A percentile compares a stretch with the other conserved stretches of the same genome.
phyloP scores from a whole-genome alignment of 2,113 vertebrate genomes.

The Isichthys henryi region DNA sequence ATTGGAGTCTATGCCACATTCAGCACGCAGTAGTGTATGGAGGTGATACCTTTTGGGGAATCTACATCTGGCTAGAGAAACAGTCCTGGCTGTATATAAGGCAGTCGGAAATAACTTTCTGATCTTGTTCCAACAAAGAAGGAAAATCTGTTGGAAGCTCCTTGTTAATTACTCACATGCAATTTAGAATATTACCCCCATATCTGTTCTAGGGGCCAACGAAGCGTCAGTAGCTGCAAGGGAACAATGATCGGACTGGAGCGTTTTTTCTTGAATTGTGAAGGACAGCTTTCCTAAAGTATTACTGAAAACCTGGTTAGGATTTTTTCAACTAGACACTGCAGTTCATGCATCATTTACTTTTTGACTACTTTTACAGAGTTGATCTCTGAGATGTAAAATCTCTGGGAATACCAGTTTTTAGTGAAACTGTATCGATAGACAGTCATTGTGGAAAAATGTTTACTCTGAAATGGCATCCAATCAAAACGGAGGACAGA shows the following conservation, averaged over 20 bases:
- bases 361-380: neutral
- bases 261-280: neutral
- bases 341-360: neutral
- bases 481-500: neutral
- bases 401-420: neutral
- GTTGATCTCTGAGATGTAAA: neutral
- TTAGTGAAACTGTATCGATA: neutral
- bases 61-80: neutral
- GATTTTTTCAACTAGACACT: neutral
- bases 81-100: neutral
- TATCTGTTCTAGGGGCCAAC: neutral
- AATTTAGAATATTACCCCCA: neutral
- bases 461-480: neutral
- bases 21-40: neutral
- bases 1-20: neutral
- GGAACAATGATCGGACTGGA: neutral
- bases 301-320: neutral
- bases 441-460: neutral
- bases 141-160: neutral
- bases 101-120: neutral
- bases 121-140: neutral
- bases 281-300: neutral
- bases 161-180: neutral
- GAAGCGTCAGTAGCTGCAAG: neutral
- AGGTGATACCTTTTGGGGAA: neutral